These are phyloP conservation scores for Antrozous pallidus DNA, from an alignment of 2,797 vertebrate genomes.

Conservation along the genomic window DNA sequence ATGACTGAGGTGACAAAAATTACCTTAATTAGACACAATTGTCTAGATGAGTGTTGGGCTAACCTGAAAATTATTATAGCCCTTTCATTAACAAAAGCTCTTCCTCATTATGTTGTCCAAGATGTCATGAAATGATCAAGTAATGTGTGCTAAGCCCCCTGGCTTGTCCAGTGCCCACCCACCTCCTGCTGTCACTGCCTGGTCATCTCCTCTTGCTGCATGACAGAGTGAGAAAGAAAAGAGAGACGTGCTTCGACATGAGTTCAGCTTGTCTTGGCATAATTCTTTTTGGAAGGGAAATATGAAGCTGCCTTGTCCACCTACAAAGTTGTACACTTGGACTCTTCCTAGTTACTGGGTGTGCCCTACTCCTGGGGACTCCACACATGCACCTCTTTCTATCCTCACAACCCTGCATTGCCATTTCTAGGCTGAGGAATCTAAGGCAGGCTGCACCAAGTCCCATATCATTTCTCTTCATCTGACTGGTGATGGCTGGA, in stretches of 20 bases:
- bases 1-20: slow-evolving; percentile 61
- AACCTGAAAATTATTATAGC: slow-evolving; percentile 55
- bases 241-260: background rate
- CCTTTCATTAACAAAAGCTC: slow-evolving; percentile 43
- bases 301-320: background rate
- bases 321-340: background rate
- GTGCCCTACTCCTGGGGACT: background rate
- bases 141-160: background rate
- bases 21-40: slow-evolving; percentile 70
- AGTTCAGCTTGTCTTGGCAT: background rate
- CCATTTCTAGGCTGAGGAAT: background rate
- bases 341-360: background rate
- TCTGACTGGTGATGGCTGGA: background rate
- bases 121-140: slow-evolving; percentile 4
- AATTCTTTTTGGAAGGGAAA: background rate
- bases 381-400: background rate
- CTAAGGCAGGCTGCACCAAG: background rate
- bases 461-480: background rate
- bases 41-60: slow-evolving; percentile 45
- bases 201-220: background rate
- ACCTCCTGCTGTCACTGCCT: background rate
- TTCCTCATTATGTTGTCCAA: slow-evolving; percentile 26
- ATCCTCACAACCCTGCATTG: background rate
- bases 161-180: background rate
- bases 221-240: background rate